phyloP scores from a whole-genome alignment of 2,113 vertebrate genomes.

The Sebastes fasciatus region DNA sequence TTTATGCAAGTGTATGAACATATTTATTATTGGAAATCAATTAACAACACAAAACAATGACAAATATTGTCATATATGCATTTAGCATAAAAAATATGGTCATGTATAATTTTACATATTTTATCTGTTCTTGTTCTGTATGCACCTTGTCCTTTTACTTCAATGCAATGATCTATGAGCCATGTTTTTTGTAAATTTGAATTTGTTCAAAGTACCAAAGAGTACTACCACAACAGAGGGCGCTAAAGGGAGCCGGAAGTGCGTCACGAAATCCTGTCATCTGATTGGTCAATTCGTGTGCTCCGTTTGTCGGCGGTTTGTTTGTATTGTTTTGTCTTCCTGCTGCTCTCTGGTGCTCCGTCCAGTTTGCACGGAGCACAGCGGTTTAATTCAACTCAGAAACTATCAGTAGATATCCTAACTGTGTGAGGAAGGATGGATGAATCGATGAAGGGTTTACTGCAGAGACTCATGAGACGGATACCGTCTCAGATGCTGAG shows the following conservation, averaged over 20 bases:
- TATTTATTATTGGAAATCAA: too few relatives aligned
- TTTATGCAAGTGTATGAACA: too few relatives aligned
- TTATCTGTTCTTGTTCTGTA: too few relatives aligned
- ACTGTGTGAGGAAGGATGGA: conserved; percentile 79
- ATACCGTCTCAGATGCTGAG: conserved; percentile 81
- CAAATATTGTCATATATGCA: too few relatives aligned
- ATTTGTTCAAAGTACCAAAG: too few relatives aligned
- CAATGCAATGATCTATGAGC: too few relatives aligned
- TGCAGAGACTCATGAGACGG: conserved; percentile 85
- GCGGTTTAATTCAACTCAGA: accelerated
- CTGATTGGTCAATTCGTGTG: conserved; percentile 74
- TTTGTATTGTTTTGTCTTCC: conserved; percentile 38
- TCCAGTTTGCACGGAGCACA: accelerated
- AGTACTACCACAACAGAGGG: conserved; percentile 39
- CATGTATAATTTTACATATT: too few relatives aligned
- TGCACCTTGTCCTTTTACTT: too few relatives aligned
- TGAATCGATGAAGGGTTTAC: conserved; percentile 75
- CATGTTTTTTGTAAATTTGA: too few relatives aligned
- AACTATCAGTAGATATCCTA: neutral
- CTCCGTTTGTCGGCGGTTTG: conserved; percentile 50
- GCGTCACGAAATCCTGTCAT: accelerated
- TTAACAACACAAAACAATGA: too few relatives aligned
- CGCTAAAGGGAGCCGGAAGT: accelerated
- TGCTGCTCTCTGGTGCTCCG: too few relatives aligned
- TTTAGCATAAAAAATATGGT: too few relatives aligned